Conservation (phyloP, 2,113 vertebrate species). For the human (Homo sapiens) region DNA sequence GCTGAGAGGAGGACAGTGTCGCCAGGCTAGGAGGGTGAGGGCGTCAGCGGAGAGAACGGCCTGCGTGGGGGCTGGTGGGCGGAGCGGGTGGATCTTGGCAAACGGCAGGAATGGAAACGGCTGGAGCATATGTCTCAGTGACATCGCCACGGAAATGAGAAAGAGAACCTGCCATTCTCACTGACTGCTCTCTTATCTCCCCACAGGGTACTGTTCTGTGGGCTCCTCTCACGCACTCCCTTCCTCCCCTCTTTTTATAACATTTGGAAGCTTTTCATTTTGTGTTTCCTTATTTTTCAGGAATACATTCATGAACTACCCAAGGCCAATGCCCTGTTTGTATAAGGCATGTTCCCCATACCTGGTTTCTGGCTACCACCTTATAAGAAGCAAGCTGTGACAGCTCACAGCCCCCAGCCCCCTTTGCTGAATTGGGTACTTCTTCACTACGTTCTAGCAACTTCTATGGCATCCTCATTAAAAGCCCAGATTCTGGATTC, state of each 20-base stretch:
- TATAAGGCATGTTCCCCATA: neutral
- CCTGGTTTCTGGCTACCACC: neutral
- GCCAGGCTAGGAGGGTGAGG: too few relatives aligned
- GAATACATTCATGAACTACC: neutral
- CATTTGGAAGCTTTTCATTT: neutral
- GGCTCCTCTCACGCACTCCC: neutral
- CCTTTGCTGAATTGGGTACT: fast-evolving
- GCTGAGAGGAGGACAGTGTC: fast-evolving
- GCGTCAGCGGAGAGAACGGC: neutral
- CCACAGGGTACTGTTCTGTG: neutral
- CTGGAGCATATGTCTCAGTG: neutral
- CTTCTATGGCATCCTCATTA: neutral
- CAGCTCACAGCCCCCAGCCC: too few relatives aligned
- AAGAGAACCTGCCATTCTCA: neutral
- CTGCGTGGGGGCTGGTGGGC: neutral
- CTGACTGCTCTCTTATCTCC: slow-evolving; percentile 6
- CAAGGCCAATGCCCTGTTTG: neutral
- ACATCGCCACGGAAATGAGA: neutral
- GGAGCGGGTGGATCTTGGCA: neutral
- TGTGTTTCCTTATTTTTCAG: neutral
- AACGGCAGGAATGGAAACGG: neutral
- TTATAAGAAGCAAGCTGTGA: too few relatives aligned
- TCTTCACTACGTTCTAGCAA: neutral
- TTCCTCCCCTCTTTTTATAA: slow-evolving; percentile 5
- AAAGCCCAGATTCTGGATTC: neutral